phyloP scores from a whole-genome alignment of 2,888 invertebrate genomes.

The Escarpia spicata region DNA sequence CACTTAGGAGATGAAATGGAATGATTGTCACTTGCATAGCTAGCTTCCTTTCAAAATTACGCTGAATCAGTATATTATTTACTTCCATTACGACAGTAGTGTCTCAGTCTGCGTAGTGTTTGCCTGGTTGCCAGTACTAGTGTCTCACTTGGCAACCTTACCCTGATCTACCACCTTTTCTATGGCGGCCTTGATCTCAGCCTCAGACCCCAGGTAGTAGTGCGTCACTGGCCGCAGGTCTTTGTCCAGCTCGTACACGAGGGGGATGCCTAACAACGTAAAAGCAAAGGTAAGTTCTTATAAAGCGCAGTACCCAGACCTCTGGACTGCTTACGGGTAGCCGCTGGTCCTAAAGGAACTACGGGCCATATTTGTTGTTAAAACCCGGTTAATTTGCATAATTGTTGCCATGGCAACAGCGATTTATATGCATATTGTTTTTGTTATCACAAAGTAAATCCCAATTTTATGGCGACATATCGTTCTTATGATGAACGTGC shows the following conservation, averaged over 20 bases:
- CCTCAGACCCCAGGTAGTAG: constrained; percentile 64
- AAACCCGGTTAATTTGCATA: no score
- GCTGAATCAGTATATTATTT: not conserved
- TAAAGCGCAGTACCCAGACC: no score
- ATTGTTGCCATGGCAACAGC: no score
- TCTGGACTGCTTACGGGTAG: no score
- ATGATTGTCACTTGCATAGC: not conserved
- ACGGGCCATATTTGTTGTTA: no score
- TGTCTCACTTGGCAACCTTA: constrained; percentile 56
- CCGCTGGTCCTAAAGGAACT: no score
- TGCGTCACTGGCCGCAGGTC: constrained; percentile 63
- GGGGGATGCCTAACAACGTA: constrained; percentile 59
- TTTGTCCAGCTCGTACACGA: constrained; percentile 64
- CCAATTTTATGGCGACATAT: no score
- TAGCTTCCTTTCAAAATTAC: not conserved
- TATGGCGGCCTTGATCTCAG: constrained; percentile 62
- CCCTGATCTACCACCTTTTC: constrained; percentile 65
- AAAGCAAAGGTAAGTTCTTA: not conserved
- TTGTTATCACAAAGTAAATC: no score
- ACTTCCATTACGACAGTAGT: not conserved
- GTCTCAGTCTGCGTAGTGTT: not conserved
- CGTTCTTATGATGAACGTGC: no score
- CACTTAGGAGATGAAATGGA: not conserved
- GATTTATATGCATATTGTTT: no score
- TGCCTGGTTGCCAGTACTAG: not conserved